Evolutionary conservation across 2,888 invertebrate species (phyloP).

Genomic region (Oasisia sp.): DNA sequence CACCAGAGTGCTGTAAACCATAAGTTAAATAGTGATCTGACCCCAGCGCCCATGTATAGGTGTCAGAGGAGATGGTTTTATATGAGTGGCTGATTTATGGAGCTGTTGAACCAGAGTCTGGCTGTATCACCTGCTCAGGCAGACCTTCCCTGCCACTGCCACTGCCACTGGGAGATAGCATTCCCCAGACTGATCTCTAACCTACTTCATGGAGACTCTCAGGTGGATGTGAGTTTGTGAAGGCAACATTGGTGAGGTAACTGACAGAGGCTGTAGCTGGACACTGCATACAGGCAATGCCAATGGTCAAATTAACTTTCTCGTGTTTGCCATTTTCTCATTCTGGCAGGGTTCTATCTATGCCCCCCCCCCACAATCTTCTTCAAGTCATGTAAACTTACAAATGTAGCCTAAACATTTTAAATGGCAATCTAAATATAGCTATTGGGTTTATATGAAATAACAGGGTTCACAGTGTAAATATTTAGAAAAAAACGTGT

Average conservation of each 20-base stretch:
- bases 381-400: too few species aligned
- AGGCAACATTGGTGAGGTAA: background rate
- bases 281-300: background rate
- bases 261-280: background rate
- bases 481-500: too few species aligned
- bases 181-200: conserved; percentile 1
- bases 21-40: background rate
- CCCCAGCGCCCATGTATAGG: background rate
- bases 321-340: background rate
- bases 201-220: background rate
- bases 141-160: background rate
- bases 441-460: too few species aligned
- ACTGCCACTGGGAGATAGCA: background rate
- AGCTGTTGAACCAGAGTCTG: background rate
- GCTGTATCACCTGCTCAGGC: background rate
- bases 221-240: background rate
- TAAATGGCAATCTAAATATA: too few species aligned
- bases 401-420: too few species aligned
- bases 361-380: background rate
- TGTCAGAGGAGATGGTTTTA: background rate
- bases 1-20: background rate
- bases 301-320: background rate
- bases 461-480: too few species aligned
- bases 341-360: background rate
- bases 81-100: background rate